Percentiles rank a stretch among this genome's conserved stretches.
Evolutionary conservation across 2,113 vertebrate species (phyloP).

Genomic region (Indri indri): DNA sequence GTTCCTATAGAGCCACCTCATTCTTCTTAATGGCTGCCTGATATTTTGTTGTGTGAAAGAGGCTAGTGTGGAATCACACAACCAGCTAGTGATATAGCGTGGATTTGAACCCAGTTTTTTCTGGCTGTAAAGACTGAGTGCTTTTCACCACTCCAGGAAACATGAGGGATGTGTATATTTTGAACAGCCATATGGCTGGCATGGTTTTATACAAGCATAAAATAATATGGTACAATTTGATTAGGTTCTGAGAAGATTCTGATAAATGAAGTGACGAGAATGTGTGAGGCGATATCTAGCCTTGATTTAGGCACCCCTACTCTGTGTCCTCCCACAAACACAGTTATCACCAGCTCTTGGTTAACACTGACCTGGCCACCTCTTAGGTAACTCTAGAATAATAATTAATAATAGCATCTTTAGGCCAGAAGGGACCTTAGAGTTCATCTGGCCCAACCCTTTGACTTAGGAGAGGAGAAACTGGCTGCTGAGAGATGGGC

Average conservation of each 20-base stretch:
- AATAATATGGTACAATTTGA: not conserved
- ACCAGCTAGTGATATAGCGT: not conserved
- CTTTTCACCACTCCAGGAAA: not conserved
- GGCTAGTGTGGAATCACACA: not conserved
- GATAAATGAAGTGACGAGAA: not conserved
- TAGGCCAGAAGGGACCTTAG: not conserved
- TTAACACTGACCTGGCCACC: not conserved
- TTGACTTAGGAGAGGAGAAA: conserved; percentile 5
- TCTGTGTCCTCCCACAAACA: not conserved
- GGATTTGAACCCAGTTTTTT: not conserved
- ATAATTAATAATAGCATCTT: not conserved
- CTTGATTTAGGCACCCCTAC: not conserved
- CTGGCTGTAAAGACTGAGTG: not conserved
- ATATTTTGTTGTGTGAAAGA: not conserved
- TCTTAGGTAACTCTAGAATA: not conserved
- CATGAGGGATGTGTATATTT: not conserved
- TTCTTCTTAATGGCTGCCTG: conserved; percentile 4
- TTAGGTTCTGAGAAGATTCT: not conserved
- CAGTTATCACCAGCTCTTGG: not conserved
- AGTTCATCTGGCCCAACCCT: not conserved
- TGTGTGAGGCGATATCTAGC: not conserved
- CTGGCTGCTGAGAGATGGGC: not conserved
- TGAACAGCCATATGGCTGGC: not conserved
- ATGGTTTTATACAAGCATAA: not conserved
- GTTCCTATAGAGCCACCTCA: not conserved